Evolutionary conservation across 1,140 invertebrate genomes (phyloP), one percentile per base, ranked within the genome.

Genomic region (Agrypnia vestita): DNA sequence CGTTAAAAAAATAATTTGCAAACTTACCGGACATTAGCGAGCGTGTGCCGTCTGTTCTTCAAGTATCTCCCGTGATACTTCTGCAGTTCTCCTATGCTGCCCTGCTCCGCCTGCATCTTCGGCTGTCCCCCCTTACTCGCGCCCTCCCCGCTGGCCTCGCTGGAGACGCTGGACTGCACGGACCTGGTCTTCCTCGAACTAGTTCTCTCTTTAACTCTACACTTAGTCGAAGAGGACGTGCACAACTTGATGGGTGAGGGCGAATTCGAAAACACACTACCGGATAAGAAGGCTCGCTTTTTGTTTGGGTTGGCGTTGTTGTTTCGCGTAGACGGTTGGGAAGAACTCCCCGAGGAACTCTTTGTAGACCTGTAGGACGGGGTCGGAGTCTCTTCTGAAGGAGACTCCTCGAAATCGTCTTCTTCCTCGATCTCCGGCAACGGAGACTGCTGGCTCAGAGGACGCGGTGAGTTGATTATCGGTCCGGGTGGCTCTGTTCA

Each of bases 71-170:
- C 95, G 85, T 96, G 95, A 86, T 96, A 96, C 84, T 95, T 95
- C 84, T 96, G 94, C 76, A 96, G 91, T 85, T 96, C 95, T 59
- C 95, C 95, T 85, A 96, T 96, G 87, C 94, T 95, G 53, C 95
- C 95, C 86, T 95, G 95, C 88, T 96, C 95, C 73, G 95, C 95
- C 90, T 96, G 95, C 95, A 96, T 96, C 87, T 91, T 96, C 77
- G 90, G 90, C 80, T 85, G 86, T 78, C 85, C 83, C 77, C 86
- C 82, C 85, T 86, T 84, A 78, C 77, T 17, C 80, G 82, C 79
- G 84, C 83, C 35, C 80, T 85, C 78, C 73, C 80, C 80, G 86
- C 87, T 84, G 86, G 87, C 82, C 84, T 87, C 86, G 84, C 85
- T 85, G 35, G 85, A 86, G 35, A 85, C 86, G 80, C 85, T 86